Conservation (phyloP, 1,140 invertebrate species). For the Drosophila sturtevanti region DNA sequence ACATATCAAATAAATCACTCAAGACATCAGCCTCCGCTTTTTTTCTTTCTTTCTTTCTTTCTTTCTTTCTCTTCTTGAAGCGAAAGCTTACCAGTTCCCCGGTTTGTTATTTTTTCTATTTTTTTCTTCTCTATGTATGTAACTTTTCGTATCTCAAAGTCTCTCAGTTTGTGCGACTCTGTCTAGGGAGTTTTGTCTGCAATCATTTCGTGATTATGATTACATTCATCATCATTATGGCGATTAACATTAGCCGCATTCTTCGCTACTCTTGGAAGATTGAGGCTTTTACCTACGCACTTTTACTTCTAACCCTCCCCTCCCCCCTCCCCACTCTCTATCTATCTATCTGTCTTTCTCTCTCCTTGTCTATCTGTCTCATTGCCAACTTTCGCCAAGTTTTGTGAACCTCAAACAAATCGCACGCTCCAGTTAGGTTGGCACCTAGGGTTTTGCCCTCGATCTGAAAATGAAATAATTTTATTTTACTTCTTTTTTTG, state of each 20-base stretch:
- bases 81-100: no score
- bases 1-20: constrained; percentile 71
- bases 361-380: no score
- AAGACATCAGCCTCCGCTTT: constrained; percentile 25
- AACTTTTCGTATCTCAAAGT: no score
- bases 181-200: constrained; percentile 39
- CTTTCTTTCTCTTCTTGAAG: not conserved
- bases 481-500: no score
- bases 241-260: constrained; percentile 51
- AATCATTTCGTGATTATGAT: constrained; percentile 58
- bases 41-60: not conserved
- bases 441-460: constrained; percentile 24
- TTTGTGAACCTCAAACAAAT: constrained; percentile 60
- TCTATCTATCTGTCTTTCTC: not conserved
- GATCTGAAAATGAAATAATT: constrained; percentile 28
- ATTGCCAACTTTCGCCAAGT: constrained; percentile 46
- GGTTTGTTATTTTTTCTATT: no score
- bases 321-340: not conserved
- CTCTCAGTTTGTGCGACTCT: not conserved
- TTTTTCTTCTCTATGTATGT: no score
- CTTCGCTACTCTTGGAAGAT: constrained; percentile 23
- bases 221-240: constrained; percentile 76
- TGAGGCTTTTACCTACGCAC: constrained; percentile 73
- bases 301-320: constrained; percentile 49
- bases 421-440: constrained; percentile 70